Conservation (phyloP, 1,140 invertebrate species). For the Pseudomyrmex gracilis region DNA sequence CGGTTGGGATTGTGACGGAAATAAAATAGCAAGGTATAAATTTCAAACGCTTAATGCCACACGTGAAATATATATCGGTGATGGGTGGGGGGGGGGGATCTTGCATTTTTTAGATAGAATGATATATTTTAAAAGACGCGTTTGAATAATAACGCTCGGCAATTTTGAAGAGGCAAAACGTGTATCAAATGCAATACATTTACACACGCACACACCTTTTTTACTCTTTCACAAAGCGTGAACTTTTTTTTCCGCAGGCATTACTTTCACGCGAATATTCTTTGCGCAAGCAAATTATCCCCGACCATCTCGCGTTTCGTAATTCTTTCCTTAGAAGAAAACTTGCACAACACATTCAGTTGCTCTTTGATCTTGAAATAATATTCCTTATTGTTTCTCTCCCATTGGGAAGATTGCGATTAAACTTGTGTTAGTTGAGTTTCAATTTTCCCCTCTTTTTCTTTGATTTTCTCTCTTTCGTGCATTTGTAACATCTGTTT, state of each 20-base stretch:
- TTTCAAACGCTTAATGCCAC: constrained; percentile 54
- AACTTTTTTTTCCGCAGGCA: not conserved
- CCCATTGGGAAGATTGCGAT: no score
- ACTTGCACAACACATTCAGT: not conserved
- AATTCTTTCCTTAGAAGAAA: not conserved
- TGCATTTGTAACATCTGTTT: not conserved
- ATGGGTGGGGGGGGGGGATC: no score
- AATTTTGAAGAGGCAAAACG: constrained; percentile 14
- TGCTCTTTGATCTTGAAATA: not conserved
- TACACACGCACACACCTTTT: no score
- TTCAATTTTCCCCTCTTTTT: not conserved
- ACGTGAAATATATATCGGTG: constrained; percentile 54
- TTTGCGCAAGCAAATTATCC: not conserved
- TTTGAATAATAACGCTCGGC: constrained; percentile 31
- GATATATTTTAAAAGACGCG: constrained; percentile 31
- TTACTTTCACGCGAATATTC: not conserved
- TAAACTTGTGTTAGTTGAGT: no score
- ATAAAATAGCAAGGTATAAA: constrained; percentile 53
- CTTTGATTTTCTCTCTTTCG: not conserved
- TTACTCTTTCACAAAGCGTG: not conserved
- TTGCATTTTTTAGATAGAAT: constrained; percentile 52
- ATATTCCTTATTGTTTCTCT: not conserved
- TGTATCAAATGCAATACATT: not conserved
- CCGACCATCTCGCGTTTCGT: not conserved
- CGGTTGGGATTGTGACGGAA: constrained; percentile 25